A percentile compares a stretch with the other conserved stretches of the same genome.
Evolutionary conservation across 2,888 invertebrate species (phyloP).

Genomic region (Scaptomyza tumidula): DNA sequence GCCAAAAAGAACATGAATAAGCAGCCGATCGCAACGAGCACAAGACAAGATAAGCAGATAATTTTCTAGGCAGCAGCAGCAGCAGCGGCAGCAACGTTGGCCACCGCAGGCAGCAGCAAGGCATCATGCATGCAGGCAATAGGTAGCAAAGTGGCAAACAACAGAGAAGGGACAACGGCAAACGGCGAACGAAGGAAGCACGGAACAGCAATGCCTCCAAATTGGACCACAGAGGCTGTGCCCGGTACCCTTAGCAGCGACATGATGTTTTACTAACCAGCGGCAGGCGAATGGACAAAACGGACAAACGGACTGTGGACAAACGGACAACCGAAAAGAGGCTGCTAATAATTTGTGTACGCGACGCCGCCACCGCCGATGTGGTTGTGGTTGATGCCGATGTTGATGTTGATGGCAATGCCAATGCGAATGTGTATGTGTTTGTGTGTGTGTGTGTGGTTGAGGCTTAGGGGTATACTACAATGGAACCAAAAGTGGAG

Average conservation of each 20-base stretch:
- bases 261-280: slow-evolving; percentile 83
- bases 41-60: slow-evolving; percentile 82
- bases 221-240: slow-evolving; percentile 81
- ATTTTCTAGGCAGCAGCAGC: slow-evolving; percentile 70
- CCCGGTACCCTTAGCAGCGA: slow-evolving; percentile 74
- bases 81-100: slow-evolving; percentile 34
- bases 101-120: slow-evolving; percentile 53
- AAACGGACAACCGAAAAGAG: slow-evolving; percentile 49
- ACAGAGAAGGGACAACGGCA: slow-evolving; percentile 27
- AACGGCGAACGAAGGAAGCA: not conserved
- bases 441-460: slow-evolving; percentile 8
- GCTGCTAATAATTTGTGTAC: slow-evolving; percentile 79
- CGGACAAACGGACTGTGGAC: slow-evolving; percentile 18
- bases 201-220: slow-evolving; percentile 56
- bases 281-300: slow-evolving; percentile 41
- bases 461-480: slow-evolving; percentile 32
- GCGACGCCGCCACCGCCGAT: slow-evolving; percentile 61
- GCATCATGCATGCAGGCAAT: slow-evolving; percentile 22
- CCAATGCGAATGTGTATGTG: slow-evolving; percentile 19
- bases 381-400: not conserved
- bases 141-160: slow-evolving; percentile 6
- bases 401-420: slow-evolving; percentile 18
- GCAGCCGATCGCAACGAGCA: slow-evolving; percentile 79
- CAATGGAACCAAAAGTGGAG: slow-evolving; percentile 19
- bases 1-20: slow-evolving; percentile 80